Conservation (phyloP, 2,113 vertebrate species). For the Taxidea taxus region DNA sequence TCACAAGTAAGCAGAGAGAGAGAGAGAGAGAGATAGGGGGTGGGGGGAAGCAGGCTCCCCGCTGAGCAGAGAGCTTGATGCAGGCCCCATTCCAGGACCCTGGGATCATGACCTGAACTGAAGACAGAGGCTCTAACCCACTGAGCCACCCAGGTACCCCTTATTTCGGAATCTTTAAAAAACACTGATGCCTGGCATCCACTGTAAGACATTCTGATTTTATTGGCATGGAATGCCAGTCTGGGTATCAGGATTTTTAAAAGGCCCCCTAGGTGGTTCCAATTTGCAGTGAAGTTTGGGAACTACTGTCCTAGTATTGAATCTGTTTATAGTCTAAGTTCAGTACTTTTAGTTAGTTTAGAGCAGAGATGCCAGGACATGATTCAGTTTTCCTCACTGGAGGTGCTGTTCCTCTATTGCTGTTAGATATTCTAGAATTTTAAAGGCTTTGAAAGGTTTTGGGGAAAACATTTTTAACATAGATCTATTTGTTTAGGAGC, state of each 20-base stretch:
- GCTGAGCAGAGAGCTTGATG: no score
- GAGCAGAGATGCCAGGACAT: neutral
- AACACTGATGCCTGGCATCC: neutral
- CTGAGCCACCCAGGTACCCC: no score
- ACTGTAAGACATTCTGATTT: constrained; percentile 19
- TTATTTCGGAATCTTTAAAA: constrained; percentile 28
- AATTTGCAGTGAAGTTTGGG: neutral
- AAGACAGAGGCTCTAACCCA: no score
- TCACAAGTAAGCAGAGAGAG: no score
- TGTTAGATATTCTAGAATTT: constrained; percentile 31
- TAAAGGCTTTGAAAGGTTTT: constrained; percentile 39
- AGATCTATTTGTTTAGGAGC: neutral
- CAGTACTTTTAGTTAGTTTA: constrained; percentile 21
- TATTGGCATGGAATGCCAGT: constrained; percentile 7
- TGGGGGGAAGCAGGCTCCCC: no score
- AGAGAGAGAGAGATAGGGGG: no score
- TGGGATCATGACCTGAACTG: no score
- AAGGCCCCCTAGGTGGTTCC: neutral
- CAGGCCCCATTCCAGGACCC: no score
- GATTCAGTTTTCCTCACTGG: constrained; percentile 34
- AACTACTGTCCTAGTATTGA: neutral
- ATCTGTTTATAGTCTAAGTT: neutral
- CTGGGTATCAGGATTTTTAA: neutral
- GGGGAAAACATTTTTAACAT: neutral
- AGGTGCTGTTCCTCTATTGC: neutral